Evolutionary conservation across 2,113 vertebrate species (phyloP), one percentile per base, ranked within the genome.

Genomic region (Crotalus helleri): DNA sequence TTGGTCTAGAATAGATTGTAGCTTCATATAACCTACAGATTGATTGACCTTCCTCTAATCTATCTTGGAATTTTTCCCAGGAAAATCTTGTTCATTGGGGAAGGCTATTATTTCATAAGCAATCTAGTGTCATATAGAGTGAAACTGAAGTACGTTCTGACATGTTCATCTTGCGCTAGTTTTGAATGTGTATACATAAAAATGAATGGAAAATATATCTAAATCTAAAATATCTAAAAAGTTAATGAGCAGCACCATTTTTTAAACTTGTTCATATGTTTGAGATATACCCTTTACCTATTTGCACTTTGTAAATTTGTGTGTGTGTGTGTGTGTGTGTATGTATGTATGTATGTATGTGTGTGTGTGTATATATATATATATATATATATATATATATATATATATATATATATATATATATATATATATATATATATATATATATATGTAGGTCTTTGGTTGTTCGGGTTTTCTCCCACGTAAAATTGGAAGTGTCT

Each of bases 41-140:
- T 74, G n/a, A 2, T 88, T 88, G n/a, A 53, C n/a, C 39, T 74
- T 54, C 11, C 26, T 6, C 61, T 13, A 29, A 24, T 39, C 24
- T 69, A 86, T 92, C 49, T 88, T 92, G 58, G 86, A 88, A 9
- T 88, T 44, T 55, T 55, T 21, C 59, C 59, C 86, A 55, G 91
- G 86, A 54, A 74, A 88, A 88, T 11, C 49, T 49, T 92, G 69
- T 74, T 69, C 91, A 92, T 26, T 69, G 49, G 46, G 23, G 39
- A 59, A 49, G 17, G 6, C 46, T 69, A 64, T 64, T 87, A 92
- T 74, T 92, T 92, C 46, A 88, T 88, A 92, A 74, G 49, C 87
- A 88, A 69, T 74, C 49, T 29, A 59, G 59, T n/a, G 23, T 49
- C 51, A 74, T 69, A 61, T 15, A 88, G 17, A n/a, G 46, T 91